Base-by-base conservation (phyloP, 64 coral and sea anemone species). In the Hydrozoanthus tunicans region DNA sequence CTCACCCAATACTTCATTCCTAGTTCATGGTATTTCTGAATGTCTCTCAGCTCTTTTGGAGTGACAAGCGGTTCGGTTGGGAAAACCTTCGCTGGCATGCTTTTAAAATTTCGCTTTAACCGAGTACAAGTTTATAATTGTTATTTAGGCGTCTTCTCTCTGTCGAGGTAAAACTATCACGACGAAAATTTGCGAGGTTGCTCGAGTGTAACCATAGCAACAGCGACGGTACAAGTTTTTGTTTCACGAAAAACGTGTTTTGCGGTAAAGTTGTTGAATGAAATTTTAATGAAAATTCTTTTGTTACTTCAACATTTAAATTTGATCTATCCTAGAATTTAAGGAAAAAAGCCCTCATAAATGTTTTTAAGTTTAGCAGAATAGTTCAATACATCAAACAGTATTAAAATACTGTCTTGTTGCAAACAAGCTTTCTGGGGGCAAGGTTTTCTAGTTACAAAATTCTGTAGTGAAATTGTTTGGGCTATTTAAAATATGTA, bases 1-100 rank as follows among this genome's bases (percentile, higher is more conserved):
- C 92, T 76, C 78, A 97, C 95, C 95, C 92, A 97, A 53, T 97
- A 97, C 62, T 97, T 97, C 63, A 90, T 91, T 5, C 95, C 95
- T 9, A 97, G 83, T 58, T 97, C 95, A 32, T 97, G 95, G 17
- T 94, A 89, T 83, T 97, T 97, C 62, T 97, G 95, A n/a, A 97
- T 56, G 77, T 97, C 83, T 67, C 95, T 77, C 15, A 97, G 86
- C 91, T 97, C 95, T 12, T 89, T 97, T 4, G 95, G 90, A 73
- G 92, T 89, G 26, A 97, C 78, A 58, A 90, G 64, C 4, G 79
- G 51, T 6, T 51, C 51, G 32, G 32, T 81, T 4, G 95, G 95
- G 61, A 90, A 64, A 3, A 97, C 83, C 81, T 97, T 94, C 15
- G 74, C 58, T 51, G 81, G 73, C 94, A 96, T 96, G 7, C 12